Base-by-base conservation (phyloP, 1,140 invertebrate species). In the Aphelenchoides besseyi region DNA sequence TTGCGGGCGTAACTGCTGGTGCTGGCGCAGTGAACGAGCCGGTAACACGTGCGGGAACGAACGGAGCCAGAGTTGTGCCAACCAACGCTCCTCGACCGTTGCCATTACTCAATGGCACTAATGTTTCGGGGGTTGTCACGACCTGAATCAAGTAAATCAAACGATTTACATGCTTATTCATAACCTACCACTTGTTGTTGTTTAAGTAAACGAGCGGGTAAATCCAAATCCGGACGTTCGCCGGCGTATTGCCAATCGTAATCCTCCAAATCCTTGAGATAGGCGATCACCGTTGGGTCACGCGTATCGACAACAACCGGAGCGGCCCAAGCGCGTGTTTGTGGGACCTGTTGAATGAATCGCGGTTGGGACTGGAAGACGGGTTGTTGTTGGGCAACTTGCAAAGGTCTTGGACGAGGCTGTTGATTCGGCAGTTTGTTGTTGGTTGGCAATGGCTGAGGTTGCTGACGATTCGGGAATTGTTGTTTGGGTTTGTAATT, bases 221-320 rank as follows among this genome's bases (percentile, higher is more conserved):
- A 12, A 16, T 36, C 32, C 16, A 66, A 1, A 3, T 66, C 32
- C 28, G 63, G 63, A 23, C 63, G 1, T 30, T 66, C 63, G 16
- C 63, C 63, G 12, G n/a, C 29, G 32, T 33, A 66, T 18, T 29
- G 12, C 63, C 63, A 66, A 33, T 66, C 63, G 8, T 66, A 66
- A 12, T 66, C 63, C 8, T 66, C 63, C 36, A 66, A 12, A 32
- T 66, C 63, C 12, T 53, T 16, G 28, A 66, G 30, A 32, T 66
- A 66, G 18, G 63, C 63, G 16, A 66, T 37, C 16, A 66, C 63
- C 12, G 30, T 33, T 29, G 63, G 63, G 30, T 66, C 63, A 32
- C 63, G 63, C 1, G 16, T 66, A 2, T 66, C 63, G 1, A 29
- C 26, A 0, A 53, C 63, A 1, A 66, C 12, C 36, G 63, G 63